Evolutionary conservation across 2,888 invertebrate genomes (phyloP), one percentile per base, ranked within the genome.

Genomic region (Cheilosia vulpina): DNA sequence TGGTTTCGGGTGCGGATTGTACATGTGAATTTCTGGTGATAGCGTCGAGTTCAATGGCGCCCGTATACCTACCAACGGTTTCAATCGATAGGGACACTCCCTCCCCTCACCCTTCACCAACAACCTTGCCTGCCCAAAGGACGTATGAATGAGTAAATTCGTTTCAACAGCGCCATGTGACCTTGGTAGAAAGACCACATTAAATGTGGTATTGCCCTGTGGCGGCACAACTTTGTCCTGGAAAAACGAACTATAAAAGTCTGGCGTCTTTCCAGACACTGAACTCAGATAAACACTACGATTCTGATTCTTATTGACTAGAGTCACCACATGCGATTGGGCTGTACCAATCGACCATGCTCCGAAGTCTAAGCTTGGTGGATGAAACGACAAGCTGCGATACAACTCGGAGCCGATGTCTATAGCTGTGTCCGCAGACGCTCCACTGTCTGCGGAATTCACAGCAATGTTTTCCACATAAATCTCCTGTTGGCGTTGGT

Each of bases 221-320:
- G 98, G 97, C 89, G 96, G 96, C 91, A 99, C 95, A 92, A 98
- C 98, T 95, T 98, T 98, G 90, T 98, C 96, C 90, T 98, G 96
- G 93, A 98, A 98, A 94, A 99, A 98, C 88, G 98, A 98, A 90
- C 98, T 98, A 93, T 99, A 98, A 94, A 99, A 99, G 93, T 98
- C 97, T 43, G 97, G 96, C 89, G 98, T 97, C 92, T 96, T 97
- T 89, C 98, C 98, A 88, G 98, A 97, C 91, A 99, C 97, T 88
- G 98, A 98, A 91, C 97, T 96, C 91, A 99, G 95, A 92, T 97
- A 97, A 90, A 99, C 95, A 90, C 96, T 97, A 90, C 95, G 95
- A 93, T 98, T 97, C 88, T 94, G 93, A 93, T 96, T 97, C 89
- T 95, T 95, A 94, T 99, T 99, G 92, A 96, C 95, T 89, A 99